Evolutionary conservation across 2,113 vertebrate species (phyloP).

Genomic region (Cephalopholis sonnerati): DNA sequence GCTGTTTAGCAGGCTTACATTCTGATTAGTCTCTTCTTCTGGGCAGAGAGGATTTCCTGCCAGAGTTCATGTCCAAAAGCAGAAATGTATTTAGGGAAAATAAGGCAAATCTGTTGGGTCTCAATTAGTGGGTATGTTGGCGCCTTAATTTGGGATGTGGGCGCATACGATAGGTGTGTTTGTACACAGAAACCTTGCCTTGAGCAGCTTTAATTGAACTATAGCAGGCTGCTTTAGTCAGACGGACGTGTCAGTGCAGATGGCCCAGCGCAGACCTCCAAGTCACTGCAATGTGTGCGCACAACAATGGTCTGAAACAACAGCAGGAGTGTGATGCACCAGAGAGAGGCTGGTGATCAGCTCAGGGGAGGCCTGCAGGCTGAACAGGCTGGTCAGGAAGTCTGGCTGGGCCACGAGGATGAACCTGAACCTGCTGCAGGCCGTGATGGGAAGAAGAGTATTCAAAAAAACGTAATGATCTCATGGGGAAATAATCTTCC

Average conservation of each 20-base stretch:
- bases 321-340: slow-evolving; percentile 37
- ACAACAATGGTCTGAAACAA: slow-evolving; percentile 32
- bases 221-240: not conserved
- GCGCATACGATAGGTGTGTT: slow-evolving; percentile 20
- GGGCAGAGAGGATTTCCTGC: slow-evolving; percentile 16
- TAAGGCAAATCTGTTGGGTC: slow-evolving; percentile 63
- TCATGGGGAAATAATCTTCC: not conserved
- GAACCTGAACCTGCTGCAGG: slow-evolving; percentile 38
- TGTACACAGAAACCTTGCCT: slow-evolving; percentile 19
- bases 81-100: slow-evolving; percentile 39
- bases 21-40: slow-evolving; percentile 37
- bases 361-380: slow-evolving; percentile 57
- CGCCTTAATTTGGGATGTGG: not conserved
- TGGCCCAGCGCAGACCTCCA: slow-evolving; percentile 37
- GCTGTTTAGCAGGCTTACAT: slow-evolving; percentile 25
- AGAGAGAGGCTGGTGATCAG: slow-evolving; percentile 34
- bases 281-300: not conserved
- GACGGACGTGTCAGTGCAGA: slow-evolving; percentile 6
- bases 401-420: not conserved
- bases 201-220: slow-evolving; percentile 25
- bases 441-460: not conserved
- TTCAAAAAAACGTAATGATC: slow-evolving; percentile 17
- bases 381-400: slow-evolving; percentile 30
- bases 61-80: slow-evolving; percentile 9
- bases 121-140: slow-evolving; percentile 49